Evolutionary conservation across 2,113 vertebrate species (phyloP).

Genomic region (Corvus hawaiiensis): DNA sequence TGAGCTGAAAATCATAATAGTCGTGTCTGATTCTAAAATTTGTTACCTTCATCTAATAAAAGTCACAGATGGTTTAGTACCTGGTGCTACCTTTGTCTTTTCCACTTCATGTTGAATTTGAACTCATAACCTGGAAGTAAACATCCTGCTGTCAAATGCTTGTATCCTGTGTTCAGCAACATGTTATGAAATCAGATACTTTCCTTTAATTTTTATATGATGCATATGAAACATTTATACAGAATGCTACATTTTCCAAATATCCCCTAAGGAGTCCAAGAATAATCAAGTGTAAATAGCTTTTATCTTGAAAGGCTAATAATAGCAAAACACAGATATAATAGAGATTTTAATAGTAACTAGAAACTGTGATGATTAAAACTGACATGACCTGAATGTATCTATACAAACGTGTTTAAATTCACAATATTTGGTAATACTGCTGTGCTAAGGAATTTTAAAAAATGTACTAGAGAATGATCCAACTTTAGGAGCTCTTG

Average conservation of each 20-base stretch:
- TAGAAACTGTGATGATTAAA: neutral
- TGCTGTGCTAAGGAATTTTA: neutral
- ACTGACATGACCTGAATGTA: neutral
- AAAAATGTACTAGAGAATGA: neutral
- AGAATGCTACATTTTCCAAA: neutral
- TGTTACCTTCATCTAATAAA: neutral
- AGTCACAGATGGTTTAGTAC: neutral
- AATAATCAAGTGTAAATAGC: neutral
- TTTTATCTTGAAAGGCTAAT: neutral
- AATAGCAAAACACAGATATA: neutral
- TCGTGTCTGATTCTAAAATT: neutral
- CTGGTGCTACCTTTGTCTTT: neutral
- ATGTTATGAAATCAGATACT: neutral
- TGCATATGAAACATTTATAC: neutral
- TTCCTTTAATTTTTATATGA: neutral
- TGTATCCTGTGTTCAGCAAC: neutral
- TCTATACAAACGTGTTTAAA: neutral
- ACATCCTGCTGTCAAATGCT: neutral
- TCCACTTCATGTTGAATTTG: neutral
- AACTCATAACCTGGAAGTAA: neutral
- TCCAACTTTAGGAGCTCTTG: neutral
- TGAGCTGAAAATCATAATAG: neutral
- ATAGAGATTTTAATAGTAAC: neutral
- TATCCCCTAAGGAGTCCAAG: neutral
- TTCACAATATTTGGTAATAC: neutral